Percentiles rank a stretch among this genome's conserved stretches.
phyloP scores from a whole-genome alignment of 2,797 vertebrate species.

The Acipenser ruthenus region DNA sequence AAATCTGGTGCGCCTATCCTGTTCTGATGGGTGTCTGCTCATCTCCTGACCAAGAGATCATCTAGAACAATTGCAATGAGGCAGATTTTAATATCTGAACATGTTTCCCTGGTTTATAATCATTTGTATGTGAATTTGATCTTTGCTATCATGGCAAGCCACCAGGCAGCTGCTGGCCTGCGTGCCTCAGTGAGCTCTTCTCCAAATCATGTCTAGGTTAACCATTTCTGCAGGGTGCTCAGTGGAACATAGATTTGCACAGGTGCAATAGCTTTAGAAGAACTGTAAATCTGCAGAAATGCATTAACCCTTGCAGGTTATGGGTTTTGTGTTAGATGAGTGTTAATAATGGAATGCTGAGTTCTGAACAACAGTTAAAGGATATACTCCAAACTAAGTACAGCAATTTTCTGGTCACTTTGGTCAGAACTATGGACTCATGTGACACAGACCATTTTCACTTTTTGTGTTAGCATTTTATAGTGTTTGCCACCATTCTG shows the following conservation, averaged over 20 bases:
- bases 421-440: too few relatives aligned
- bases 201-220: background rate
- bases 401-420: too few relatives aligned
- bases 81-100: conserved; percentile 1
- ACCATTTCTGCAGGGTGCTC: background rate
- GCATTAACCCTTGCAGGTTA: background rate
- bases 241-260: conserved; percentile 1
- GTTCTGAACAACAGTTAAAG: too few relatives aligned
- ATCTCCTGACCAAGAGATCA: background rate
- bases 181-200: conserved; percentile 6
- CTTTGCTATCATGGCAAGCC: background rate
- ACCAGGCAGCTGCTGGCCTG: conserved; percentile 10
- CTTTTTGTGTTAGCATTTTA: too few relatives aligned
- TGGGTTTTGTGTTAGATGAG: too few relatives aligned
- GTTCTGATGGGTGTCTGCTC: too few relatives aligned
- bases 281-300: background rate
- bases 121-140: conserved; percentile 1
- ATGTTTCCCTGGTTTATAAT: conserved; percentile 8
- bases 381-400: too few relatives aligned
- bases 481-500: too few relatives aligned
- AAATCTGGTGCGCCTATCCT: too few relatives aligned
- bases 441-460: too few relatives aligned
- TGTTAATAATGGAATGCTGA: too few relatives aligned
- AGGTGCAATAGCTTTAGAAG: conserved; percentile 7
- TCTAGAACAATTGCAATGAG: background rate